Percentiles rank a stretch among this genome's conserved stretches.
These are phyloP conservation scores for Bucorvus abyssinicus DNA, from an alignment of 2,797 vertebrate genomes.

Conservation along the genomic window DNA sequence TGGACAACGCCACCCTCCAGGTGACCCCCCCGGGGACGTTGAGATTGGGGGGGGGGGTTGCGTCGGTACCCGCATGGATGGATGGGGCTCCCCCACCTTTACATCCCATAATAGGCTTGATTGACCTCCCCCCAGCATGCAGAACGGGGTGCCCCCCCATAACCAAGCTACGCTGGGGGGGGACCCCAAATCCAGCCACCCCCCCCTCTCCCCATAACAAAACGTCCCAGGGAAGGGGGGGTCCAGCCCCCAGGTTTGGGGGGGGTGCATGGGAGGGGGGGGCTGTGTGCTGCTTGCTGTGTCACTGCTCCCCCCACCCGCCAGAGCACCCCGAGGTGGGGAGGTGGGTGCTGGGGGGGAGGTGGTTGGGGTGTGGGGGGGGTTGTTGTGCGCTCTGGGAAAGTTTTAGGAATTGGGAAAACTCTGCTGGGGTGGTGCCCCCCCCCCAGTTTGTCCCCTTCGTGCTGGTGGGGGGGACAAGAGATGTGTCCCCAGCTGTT, in stretches of 20 bases:
- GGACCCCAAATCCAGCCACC: background rate
- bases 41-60: too few relatives aligned
- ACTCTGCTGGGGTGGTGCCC: background rate
- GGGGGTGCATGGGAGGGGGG: background rate
- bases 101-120: background rate
- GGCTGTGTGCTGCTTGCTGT: background rate
- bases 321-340: background rate
- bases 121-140: background rate
- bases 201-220: background rate
- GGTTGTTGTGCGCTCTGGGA: rapidly evolving
- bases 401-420: background rate
- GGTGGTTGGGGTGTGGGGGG: too few relatives aligned
- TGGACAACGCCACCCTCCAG: conserved; percentile 91
- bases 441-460: background rate
- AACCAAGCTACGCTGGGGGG: background rate
- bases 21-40: conserved; percentile 71
- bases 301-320: background rate
- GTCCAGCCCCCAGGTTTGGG: background rate
- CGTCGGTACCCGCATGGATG: too few relatives aligned
- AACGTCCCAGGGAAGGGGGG: background rate
- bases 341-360: background rate
- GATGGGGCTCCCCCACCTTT: too few relatives aligned
- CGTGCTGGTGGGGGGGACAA: background rate
- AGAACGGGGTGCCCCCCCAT: background rate
- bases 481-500: background rate